Evolutionary conservation across 2,113 vertebrate species (phyloP), one percentile per base, ranked within the genome.

Genomic region (Myiopsitta monachus): DNA sequence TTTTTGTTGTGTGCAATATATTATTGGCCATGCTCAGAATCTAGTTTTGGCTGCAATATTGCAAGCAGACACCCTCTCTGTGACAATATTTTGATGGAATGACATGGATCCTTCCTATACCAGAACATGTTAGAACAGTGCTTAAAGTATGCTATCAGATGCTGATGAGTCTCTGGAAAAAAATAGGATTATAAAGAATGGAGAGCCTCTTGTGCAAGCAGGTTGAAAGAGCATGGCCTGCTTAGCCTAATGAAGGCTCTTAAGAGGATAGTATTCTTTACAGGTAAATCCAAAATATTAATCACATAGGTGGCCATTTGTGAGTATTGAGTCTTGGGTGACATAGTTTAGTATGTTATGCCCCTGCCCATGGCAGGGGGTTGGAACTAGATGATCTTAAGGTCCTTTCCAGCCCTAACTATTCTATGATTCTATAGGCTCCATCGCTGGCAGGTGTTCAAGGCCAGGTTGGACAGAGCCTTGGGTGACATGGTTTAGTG

Each of bases 121-220:
- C 13, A 66, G 22, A 51, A 39, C 11, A 57, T 18, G 7, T 83
- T 72, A 82, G 27, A 18, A 55, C 16, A 41, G 27, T 38, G 36
- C 52, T 64, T 46, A 70, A 83, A 52, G 5, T 54, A 61, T 2
- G 2, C 2, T 36, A 28, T 49, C 8, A 51, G 44, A 21, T 73
- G 19, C 13, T 69, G 30, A 46, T 51, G 21, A 49, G 12, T 28
- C 3, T 83, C 4, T 5, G 30, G 49, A 87, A 62, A 79, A 24
- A 14, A 84, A 82, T 7, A 61, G 7, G 23, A 3, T 55, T 21
- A 55, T 44, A 36, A 87, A 39, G 57, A 87, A 61, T 6, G 10
- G 41, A 73, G 39, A 73, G 8, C 14, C 1, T 76, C 31, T 55
- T 57, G 21, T 30, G 9, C 0, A 0, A 64, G 30, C 10, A 84